Evolutionary conservation across 2,888 invertebrate genomes (phyloP).

Genomic region (Rhopalosiphum nymphaeae): DNA sequence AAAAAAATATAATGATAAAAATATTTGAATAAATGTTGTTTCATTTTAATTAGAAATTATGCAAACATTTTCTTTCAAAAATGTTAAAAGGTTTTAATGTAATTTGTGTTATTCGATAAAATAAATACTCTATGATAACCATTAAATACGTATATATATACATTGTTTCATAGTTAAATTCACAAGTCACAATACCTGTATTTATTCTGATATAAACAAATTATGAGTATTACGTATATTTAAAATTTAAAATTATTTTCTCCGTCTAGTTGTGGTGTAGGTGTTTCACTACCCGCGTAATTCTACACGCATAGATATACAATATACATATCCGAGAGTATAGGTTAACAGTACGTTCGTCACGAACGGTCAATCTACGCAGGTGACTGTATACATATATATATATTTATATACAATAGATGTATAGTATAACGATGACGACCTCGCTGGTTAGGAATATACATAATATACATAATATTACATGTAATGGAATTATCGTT

Average conservation of each 20-base stretch:
- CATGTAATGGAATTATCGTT: not conserved
- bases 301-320: not conserved
- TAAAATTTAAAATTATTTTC: not conserved
- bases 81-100: no score
- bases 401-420: not conserved
- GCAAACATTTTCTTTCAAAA: no score
- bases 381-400: not conserved
- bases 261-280: not conserved
- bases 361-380: not conserved
- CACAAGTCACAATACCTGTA: not conserved
- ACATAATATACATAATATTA: not conserved
- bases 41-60: no score
- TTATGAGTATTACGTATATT: not conserved
- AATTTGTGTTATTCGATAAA: no score
- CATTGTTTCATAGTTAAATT: no score
- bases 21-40: no score
- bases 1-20: no score
- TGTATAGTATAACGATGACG: not conserved
- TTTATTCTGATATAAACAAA: not conserved
- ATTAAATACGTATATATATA: no score
- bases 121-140: no score
- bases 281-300: not conserved
- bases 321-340: not conserved
- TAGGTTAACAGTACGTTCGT: not conserved
- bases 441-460: not conserved